These are phyloP conservation scores for Nixonia krombeini DNA, from an alignment of 1,140 invertebrate species.

Conservation along the genomic window DNA sequence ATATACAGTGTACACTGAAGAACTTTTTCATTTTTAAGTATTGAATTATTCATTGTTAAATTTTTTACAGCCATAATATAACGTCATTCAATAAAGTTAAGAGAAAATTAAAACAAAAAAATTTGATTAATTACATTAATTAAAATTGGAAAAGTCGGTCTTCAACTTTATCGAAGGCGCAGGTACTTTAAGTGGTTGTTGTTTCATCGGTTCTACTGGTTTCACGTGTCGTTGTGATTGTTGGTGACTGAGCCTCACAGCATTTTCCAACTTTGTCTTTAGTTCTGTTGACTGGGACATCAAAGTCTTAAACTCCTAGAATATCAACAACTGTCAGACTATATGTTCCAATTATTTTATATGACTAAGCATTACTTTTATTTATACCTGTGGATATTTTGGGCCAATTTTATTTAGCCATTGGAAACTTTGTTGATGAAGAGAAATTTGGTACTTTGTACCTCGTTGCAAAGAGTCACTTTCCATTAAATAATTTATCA, in stretches of 20 bases:
- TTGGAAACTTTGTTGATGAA: conserved; percentile 90
- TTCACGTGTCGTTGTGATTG: conserved; percentile 64
- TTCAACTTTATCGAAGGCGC: conserved; percentile 90
- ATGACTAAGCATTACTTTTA: too few species aligned
- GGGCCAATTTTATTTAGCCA: conserved; percentile 93
- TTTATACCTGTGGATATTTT: conserved; percentile 85
- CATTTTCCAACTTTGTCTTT: conserved; percentile 86
- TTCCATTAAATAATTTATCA: conserved; percentile 88
- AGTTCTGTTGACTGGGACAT: conserved; percentile 87
- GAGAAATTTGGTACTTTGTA: conserved; percentile 76
- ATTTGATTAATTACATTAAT: too few species aligned
- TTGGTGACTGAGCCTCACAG: conserved; percentile 84
- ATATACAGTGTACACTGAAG: too few species aligned
- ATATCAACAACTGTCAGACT: conserved; percentile 44
- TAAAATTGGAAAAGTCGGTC: conserved; percentile 96
- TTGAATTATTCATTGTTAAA: too few species aligned
- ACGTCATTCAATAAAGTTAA: too few species aligned
- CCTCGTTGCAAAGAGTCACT: conserved; percentile 75
- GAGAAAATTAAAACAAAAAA: too few species aligned
- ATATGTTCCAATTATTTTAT: too few species aligned
- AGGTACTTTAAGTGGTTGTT: conserved; percentile 74
- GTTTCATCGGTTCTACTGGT: conserved; percentile 69
- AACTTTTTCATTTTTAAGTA: not conserved
- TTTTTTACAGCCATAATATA: too few species aligned
- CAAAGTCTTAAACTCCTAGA: conserved; percentile 90